These are phyloP conservation scores for Anser brachyrhynchus DNA, from an alignment of 2,113 vertebrate genomes.

Conservation along the genomic window DNA sequence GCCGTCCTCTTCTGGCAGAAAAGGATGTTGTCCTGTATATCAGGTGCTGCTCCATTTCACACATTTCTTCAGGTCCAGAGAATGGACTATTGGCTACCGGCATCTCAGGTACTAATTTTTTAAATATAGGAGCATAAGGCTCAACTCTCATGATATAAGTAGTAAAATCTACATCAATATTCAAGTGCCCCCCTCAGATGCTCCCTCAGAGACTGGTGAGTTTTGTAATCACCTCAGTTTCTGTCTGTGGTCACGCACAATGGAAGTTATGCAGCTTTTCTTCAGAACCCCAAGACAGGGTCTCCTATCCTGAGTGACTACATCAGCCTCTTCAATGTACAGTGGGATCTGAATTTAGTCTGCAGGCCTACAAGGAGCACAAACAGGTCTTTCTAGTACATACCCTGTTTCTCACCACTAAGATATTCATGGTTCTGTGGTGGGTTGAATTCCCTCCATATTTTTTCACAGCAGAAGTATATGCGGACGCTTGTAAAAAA, in stretches of 20 bases:
- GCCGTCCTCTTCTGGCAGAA: rapidly evolving
- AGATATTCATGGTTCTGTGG: background rate
- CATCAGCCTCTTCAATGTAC: background rate
- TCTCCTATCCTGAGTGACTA: background rate
- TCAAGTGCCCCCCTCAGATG: background rate
- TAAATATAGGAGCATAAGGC: background rate
- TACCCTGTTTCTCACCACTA: background rate
- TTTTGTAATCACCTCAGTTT: background rate
- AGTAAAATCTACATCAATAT: background rate
- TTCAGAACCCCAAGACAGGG: background rate
- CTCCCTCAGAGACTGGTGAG: background rate
- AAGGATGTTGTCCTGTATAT: background rate
- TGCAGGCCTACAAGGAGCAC: background rate
- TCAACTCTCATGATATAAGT: background rate
- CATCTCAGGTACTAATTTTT: background rate
- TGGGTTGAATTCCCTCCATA: background rate
- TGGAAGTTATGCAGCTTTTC: background rate
- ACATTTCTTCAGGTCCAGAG: background rate
- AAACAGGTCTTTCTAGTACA: background rate
- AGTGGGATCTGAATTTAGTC: background rate
- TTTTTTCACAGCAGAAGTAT: background rate
- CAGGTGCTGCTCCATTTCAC: background rate
- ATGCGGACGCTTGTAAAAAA: background rate
- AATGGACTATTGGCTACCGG: background rate
- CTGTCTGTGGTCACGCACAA: background rate